Conservation (phyloP, 2,113 vertebrate genomes). For the Prunella fulvescens region DNA sequence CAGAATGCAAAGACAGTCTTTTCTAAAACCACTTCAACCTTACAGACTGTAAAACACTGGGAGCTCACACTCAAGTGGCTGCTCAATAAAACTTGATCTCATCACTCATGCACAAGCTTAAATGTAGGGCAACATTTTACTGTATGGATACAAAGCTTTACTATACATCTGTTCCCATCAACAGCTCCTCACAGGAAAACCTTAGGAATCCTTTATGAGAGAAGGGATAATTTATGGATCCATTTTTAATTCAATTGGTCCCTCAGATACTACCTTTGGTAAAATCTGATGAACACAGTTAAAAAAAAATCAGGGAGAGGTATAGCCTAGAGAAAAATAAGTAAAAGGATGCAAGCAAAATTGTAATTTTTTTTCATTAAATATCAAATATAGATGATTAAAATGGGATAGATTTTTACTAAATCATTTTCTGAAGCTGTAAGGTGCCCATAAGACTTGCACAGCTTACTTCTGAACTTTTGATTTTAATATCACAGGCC, state of each 20-base stretch:
- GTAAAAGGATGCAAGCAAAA: neutral
- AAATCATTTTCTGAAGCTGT: neutral
- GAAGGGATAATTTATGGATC: neutral
- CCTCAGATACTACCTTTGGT: neutral
- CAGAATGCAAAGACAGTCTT: neutral
- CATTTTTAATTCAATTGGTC: neutral
- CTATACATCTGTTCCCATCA: neutral
- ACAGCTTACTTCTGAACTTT: neutral
- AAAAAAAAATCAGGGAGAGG: neutral
- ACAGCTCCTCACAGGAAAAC: neutral
- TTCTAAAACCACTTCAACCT: neutral
- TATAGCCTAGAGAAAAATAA: neutral
- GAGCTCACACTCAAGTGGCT: neutral
- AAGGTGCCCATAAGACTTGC: neutral
- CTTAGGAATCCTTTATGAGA: neutral
- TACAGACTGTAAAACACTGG: neutral
- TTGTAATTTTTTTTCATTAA: neutral
- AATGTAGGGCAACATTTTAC: neutral
- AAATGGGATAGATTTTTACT: neutral
- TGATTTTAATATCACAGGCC: neutral
- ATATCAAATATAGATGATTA: neutral
- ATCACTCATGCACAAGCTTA: neutral
- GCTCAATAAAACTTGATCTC: neutral
- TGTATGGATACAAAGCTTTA: neutral
- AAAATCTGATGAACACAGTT: neutral